Conservation (phyloP, 2,797 vertebrate species). For the Microctenopoma stevenorrisi region DNA sequence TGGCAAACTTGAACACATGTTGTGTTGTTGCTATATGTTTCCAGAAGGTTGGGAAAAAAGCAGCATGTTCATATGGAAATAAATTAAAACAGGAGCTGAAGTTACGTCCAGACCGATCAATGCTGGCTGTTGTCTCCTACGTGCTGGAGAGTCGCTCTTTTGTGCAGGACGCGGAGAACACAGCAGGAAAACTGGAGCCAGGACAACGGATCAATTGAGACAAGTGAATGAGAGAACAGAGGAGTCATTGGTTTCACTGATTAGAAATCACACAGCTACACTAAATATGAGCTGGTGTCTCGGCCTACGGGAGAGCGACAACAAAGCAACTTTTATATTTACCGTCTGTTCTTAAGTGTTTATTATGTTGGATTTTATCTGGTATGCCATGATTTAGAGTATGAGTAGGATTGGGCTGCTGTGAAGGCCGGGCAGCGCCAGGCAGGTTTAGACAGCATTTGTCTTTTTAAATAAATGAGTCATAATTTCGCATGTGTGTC, state of each 20-base stretch:
- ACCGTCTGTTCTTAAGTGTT: too few relatives aligned
- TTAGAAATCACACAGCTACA: conserved; percentile 38
- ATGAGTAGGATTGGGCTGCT: too few relatives aligned
- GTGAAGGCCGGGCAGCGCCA: too few relatives aligned
- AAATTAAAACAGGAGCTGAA: not conserved
- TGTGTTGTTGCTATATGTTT: not conserved
- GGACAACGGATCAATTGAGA: conserved; percentile 63
- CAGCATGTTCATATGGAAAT: not conserved
- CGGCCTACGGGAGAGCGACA: conserved; percentile 30
- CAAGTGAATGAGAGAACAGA: conserved; percentile 44
- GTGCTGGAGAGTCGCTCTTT: conserved; percentile 35
- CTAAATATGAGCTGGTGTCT: conserved; percentile 49
- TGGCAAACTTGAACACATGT: too few relatives aligned
- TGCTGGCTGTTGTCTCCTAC: conserved; percentile 38
- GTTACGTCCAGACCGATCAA: conserved; percentile 19
- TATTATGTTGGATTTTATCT: too few relatives aligned
- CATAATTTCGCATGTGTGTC: too few relatives aligned
- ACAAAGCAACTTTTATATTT: not conserved
- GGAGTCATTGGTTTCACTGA: conserved; percentile 44
- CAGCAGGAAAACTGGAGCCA: conserved; percentile 23
- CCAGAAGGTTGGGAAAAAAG: not conserved
- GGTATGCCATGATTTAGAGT: too few relatives aligned
- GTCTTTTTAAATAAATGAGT: too few relatives aligned
- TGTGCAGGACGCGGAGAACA: conserved; percentile 62
- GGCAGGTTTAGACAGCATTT: too few relatives aligned